Conservation (phyloP, 2,888 invertebrate genomes). For the Tetragonula carbonaria region DNA sequence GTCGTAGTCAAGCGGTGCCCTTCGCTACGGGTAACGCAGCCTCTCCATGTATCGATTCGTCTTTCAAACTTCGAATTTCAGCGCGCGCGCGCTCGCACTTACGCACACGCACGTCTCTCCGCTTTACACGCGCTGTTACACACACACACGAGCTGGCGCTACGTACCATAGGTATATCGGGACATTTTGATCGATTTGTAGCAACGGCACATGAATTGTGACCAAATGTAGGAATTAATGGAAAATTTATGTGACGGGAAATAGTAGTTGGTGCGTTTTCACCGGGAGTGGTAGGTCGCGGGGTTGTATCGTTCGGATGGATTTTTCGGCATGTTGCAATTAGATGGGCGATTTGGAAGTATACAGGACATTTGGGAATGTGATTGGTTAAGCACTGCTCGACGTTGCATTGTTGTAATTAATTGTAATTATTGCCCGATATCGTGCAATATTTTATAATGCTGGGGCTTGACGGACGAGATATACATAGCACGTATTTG, state of each 20-base stretch:
- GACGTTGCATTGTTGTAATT: no score
- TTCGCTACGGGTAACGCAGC: slow-evolving; percentile 67
- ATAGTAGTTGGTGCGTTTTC: not conserved
- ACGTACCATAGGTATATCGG: not conserved
- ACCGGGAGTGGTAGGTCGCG: no score
- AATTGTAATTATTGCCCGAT: no score
- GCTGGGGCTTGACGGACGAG: no score
- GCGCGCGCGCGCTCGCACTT: slow-evolving; percentile 42
- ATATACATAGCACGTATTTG: no score
- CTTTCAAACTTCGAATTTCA: slow-evolving; percentile 73
- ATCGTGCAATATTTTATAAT: no score
- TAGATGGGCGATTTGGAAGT: not conserved
- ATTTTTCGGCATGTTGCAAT: not conserved
- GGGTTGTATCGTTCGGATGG: not conserved
- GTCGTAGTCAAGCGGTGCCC: slow-evolving; percentile 63
- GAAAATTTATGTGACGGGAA: not conserved
- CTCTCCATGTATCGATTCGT: slow-evolving; percentile 73
- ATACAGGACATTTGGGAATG: no score
- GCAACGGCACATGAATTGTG: not conserved
- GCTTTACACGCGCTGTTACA: no score
- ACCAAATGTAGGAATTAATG: not conserved
- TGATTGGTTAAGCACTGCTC: no score
- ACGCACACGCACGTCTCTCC: no score
- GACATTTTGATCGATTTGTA: slow-evolving; percentile 6
- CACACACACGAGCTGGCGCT: no score